Base-by-base conservation (phyloP, 2,797 vertebrate genomes). In the Syndactyla subalaris region DNA sequence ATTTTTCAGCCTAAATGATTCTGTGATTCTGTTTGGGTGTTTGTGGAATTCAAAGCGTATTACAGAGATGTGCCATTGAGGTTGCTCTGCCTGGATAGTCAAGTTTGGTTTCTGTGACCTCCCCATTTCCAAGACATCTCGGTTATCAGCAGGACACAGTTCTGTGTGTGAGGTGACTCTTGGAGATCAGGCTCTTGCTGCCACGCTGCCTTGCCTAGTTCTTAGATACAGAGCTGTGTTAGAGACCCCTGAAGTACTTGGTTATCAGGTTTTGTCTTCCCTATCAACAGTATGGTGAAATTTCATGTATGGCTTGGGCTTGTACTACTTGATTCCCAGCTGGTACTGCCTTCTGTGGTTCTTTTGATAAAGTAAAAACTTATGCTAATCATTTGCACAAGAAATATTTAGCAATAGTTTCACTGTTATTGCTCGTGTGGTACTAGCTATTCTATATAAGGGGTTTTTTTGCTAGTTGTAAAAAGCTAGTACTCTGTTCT, bases 51-150 rank as follows among this genome's bases (percentile, higher is more conserved):
- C 2, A 32, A 27, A 68, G 73, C 7, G 1, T 41, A 4, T 49
- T 2, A 0, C 29, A 45, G 45, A 68, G 51, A 22, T 24, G 55
- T 10, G 30, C 46, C 26, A 1, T 8, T n/a, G 89, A 32, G 46
- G 51, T n/a, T n/a, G 17, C 43, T 26, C 27, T 58, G 43, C n/a
- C 43, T 3, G 6, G 10, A 11, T 1, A 1, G 19, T 14, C 11
- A 36, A 2, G 2, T 39, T 49, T 29, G 59, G 27, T 62, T 80
- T 67, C 23, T 6, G 38, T 67, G 27, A 14, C n/a, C 17, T 24
- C 8, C 4, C 66, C 0, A 5, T 5, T 62, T 12, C 52, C 24
- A 5, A 1, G 39, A 32, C 2, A 12, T 23, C 32, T 20, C 5
- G 6, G 52, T 63, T 88, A 63, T 79, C 79, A 52, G n/a, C 41